These are phyloP conservation scores for Leucophenga montana DNA, from an alignment of 2,888 invertebrate genomes.

Conservation along the genomic window DNA sequence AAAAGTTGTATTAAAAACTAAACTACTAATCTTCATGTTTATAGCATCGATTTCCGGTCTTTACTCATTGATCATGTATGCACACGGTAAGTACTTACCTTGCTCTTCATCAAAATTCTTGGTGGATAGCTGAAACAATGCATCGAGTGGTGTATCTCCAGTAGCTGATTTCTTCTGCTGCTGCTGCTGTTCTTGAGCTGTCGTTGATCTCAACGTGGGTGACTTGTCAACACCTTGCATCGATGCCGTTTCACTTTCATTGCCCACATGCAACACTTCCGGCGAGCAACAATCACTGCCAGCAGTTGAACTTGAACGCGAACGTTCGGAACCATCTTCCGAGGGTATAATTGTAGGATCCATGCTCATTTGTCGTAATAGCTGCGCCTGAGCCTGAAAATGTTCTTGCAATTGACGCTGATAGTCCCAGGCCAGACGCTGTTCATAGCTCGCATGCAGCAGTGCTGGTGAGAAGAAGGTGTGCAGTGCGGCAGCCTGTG, in stretches of 20 bases:
- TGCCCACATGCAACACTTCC: slow-evolving; percentile 42
- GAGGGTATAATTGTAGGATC: slow-evolving; percentile 72
- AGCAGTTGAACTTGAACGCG: slow-evolving; percentile 78
- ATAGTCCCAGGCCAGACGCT: slow-evolving; percentile 77
- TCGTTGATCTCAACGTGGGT: slow-evolving; percentile 21
- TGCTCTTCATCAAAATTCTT: slow-evolving; percentile 95
- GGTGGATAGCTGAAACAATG: slow-evolving; percentile 96
- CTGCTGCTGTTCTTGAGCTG: slow-evolving; percentile 12
- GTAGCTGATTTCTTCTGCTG: slow-evolving; percentile 42
- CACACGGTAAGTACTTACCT: slow-evolving; percentile 75
- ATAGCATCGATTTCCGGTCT: slow-evolving; percentile 5
- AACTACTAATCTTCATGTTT: slow-evolving; percentile 42
- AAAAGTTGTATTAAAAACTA: slow-evolving; percentile 56
- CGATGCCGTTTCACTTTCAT: background rate
- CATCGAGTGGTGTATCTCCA: slow-evolving; percentile 89
- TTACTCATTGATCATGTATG: background rate
- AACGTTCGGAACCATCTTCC: slow-evolving; percentile 82
- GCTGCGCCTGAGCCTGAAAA: slow-evolving; percentile 74
- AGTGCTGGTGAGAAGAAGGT: slow-evolving; percentile 74
- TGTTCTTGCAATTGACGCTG: slow-evolving; percentile 76
- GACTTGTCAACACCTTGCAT: slow-evolving; percentile 14
- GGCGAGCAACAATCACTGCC: slow-evolving; percentile 67
- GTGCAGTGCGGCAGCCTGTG: slow-evolving; percentile 58
- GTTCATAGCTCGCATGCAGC: slow-evolving; percentile 80
- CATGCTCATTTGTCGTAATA: slow-evolving; percentile 75